phyloP scores from a whole-genome alignment of 2,113 vertebrate genomes.

The Parus major region DNA sequence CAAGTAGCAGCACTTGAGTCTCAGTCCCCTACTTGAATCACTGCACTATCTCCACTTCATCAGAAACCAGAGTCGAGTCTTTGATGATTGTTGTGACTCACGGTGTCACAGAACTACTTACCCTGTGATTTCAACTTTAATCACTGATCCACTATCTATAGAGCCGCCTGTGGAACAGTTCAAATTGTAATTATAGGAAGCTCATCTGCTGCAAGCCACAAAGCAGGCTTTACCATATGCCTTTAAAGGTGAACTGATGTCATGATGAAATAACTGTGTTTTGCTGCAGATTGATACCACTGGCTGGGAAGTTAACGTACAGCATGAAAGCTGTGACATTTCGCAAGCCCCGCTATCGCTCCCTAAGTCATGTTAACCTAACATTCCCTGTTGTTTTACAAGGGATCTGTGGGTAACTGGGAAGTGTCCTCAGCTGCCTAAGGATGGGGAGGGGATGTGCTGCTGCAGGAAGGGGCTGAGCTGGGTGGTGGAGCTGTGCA shows the following conservation, averaged over 20 bases:
- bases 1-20: slow-evolving; percentile 69
- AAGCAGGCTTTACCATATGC: slow-evolving; percentile 74
- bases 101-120: slow-evolving; percentile 75
- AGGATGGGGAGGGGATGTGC: background rate
- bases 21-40: slow-evolving; percentile 73
- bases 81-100: slow-evolving; percentile 76
- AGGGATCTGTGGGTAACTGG: slow-evolving; percentile 7
- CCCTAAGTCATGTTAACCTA: background rate
- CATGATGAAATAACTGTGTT: slow-evolving; percentile 67
- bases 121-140: slow-evolving; percentile 76
- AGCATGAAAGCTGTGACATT: slow-evolving; percentile 65
- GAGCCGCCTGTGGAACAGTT: slow-evolving; percentile 68
- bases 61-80: slow-evolving; percentile 72
- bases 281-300: slow-evolving; percentile 61
- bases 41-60: slow-evolving; percentile 76
- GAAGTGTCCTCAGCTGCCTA: background rate
- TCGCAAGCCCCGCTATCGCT: slow-evolving; percentile 17
- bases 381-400: slow-evolving; percentile 55
- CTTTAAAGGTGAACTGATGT: slow-evolving; percentile 75
- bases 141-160: slow-evolving; percentile 73
- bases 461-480: background rate
- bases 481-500: background rate
- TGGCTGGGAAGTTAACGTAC: slow-evolving; percentile 56
- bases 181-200: slow-evolving; percentile 75
- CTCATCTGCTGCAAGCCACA: slow-evolving; percentile 71